phyloP scores from a whole-genome alignment of 2,113 vertebrate genomes.

The Eulacestoma nigropectus region DNA sequence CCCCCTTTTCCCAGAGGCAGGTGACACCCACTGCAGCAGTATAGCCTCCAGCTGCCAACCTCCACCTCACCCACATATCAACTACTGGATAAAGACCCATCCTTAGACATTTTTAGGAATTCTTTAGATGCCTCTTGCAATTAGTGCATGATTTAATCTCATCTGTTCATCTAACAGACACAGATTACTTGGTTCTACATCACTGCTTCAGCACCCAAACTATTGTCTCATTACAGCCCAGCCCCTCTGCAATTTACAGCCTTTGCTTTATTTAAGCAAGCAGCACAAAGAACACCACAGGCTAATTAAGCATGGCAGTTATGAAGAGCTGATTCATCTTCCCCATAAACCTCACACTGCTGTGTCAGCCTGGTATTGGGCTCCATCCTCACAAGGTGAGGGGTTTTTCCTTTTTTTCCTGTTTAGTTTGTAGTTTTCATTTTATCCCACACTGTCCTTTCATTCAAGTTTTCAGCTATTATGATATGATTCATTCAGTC shows the following conservation, averaged over 20 bases:
- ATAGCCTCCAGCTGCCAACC: neutral
- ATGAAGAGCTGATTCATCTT: neutral
- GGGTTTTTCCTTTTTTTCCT: neutral
- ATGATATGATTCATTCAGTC: neutral
- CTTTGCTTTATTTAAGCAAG: neutral
- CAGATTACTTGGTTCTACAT: neutral
- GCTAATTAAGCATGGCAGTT: neutral
- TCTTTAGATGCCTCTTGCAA: neutral
- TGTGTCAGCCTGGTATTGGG: no score
- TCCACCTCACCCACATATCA: neutral
- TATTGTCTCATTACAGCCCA: neutral
- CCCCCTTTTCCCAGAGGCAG: neutral
- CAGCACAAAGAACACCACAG: neutral
- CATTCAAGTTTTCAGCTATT: neutral
- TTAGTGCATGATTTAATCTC: neutral
- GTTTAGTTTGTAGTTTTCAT: neutral
- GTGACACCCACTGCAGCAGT: neutral
- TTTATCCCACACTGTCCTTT: neutral
- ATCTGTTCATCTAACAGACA: neutral
- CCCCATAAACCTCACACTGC: neutral
- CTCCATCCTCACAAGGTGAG: neutral
- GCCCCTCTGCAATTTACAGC: neutral
- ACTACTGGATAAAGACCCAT: neutral
- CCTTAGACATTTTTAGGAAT: neutral
- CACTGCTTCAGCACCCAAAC: neutral